A percentile compares a stretch with the other conserved stretches of the same genome.
phyloP scores from a whole-genome alignment of 1,140 invertebrate species.

The Papilio glaucus region DNA sequence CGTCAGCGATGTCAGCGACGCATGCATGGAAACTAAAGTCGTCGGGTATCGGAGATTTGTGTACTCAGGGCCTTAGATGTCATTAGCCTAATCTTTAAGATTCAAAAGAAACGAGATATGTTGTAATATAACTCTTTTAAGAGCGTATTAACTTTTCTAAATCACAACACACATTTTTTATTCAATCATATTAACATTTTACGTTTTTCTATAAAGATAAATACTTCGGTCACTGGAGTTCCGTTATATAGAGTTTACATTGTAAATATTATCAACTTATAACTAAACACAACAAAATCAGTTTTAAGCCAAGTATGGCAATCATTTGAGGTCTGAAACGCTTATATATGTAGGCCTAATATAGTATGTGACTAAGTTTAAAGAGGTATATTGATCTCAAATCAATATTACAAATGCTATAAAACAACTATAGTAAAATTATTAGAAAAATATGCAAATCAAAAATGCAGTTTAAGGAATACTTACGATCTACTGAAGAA shows the following conservation, averaged over 20 bases:
- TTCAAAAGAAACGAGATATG: too few species aligned
- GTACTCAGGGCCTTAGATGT: too few species aligned
- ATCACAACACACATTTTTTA: too few species aligned
- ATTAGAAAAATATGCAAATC: neutral
- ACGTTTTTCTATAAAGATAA: too few species aligned
- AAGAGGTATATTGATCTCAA: neutral
- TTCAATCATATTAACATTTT: too few species aligned
- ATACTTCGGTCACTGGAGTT: neutral
- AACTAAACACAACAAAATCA: slow-evolving; percentile 3
- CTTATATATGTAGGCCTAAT: neutral
- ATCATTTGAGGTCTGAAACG: neutral
- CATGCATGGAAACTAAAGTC: too few species aligned
- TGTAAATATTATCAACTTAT: neutral
- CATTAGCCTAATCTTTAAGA: too few species aligned
- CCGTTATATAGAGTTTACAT: neutral
- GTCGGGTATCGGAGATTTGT: too few species aligned
- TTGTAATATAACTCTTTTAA: too few species aligned
- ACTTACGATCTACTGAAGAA: too few species aligned
- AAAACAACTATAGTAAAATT: slow-evolving; percentile 1
- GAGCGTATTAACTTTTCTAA: too few species aligned
- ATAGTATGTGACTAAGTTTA: neutral
- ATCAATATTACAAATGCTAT: slow-evolving; percentile 6
- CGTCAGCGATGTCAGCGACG: too few species aligned
- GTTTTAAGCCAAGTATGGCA: slow-evolving; percentile 5
- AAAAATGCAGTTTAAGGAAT: neutral